A percentile compares a stretch with the other conserved stretches of the same genome.
phyloP scores from a whole-genome alignment of 2,888 invertebrate species.

The Automeris io region DNA sequence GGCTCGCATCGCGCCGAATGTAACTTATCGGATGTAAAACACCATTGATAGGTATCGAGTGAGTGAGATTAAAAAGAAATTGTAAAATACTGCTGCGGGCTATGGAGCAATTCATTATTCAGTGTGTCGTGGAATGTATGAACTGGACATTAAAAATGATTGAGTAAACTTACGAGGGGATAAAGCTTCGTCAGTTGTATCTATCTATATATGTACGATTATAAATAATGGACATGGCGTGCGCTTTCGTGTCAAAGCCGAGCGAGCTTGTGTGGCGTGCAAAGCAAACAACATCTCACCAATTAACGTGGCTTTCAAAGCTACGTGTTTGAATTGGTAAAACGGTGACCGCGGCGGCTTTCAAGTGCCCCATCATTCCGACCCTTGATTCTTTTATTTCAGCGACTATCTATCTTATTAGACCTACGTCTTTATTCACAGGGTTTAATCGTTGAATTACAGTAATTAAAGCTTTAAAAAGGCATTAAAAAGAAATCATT shows the following conservation, averaged over 20 bases:
- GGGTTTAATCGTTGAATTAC: not conserved
- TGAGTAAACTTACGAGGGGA: conserved; percentile 10
- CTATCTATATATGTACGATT: conserved; percentile 10
- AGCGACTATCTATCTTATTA: conserved; percentile 39
- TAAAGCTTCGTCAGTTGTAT: not conserved
- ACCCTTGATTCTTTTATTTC: conserved; percentile 46
- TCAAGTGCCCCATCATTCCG: conserved; percentile 36
- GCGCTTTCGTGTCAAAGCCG: conserved; percentile 12
- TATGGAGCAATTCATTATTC: conserved; percentile 49
- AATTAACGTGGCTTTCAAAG: conserved; percentile 62
- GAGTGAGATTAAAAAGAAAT: conserved; percentile 55
- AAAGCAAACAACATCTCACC: conserved; percentile 46
- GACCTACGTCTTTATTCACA: conserved; percentile 4
- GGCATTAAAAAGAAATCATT: no score
- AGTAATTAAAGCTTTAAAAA: conserved; percentile 2
- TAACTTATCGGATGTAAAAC: conserved; percentile 63
- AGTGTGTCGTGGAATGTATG: conserved; percentile 56
- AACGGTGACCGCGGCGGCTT: conserved; percentile 46
- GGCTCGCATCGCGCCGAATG: conserved; percentile 47
- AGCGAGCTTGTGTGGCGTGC: conserved; percentile 27
- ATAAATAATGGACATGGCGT: conserved; percentile 10
- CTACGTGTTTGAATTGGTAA: conserved; percentile 41
- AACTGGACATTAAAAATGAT: conserved; percentile 38
- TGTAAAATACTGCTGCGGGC: conserved; percentile 44
- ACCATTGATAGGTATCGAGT: conserved; percentile 62